These are phyloP conservation scores for Eutolmus rufibarbis DNA, from an alignment of 2,888 invertebrate species.

Conservation along the genomic window DNA sequence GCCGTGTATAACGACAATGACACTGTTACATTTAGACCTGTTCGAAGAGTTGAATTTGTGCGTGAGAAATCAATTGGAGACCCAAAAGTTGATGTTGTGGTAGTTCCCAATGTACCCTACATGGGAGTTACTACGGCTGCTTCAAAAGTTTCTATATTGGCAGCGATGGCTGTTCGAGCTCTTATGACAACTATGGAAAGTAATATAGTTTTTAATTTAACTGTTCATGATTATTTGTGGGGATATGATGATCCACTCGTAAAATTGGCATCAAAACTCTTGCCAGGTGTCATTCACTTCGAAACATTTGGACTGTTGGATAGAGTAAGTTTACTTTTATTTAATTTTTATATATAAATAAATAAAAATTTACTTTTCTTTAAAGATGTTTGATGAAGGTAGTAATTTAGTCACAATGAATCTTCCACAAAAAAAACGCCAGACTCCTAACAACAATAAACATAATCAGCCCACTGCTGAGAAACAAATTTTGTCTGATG, in stretches of 20 bases:
- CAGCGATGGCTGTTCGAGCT: conserved; percentile 69
- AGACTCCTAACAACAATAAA: neutral
- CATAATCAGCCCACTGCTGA: conserved; percentile 52
- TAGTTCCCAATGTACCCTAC: conserved; percentile 77
- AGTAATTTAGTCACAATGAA: conserved; percentile 68
- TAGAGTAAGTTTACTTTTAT: conserved; percentile 68
- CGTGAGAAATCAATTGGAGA: conserved; percentile 72
- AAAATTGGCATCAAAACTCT: conserved; percentile 70
- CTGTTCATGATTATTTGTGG: conserved; percentile 78
- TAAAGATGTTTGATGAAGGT: conserved; percentile 71
- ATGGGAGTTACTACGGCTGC: conserved; percentile 62
- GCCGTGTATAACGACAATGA: conserved; percentile 71
- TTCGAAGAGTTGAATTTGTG: conserved; percentile 67
- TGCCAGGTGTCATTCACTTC: conserved; percentile 84
- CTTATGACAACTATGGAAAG: conserved; percentile 67
- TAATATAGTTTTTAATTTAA: conserved; percentile 70
- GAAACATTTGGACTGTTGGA: conserved; percentile 82
- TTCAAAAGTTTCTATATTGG: conserved; percentile 56
- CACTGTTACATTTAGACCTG: conserved; percentile 72
- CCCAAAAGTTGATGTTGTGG: conserved; percentile 68
- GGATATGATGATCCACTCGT: conserved; percentile 82
- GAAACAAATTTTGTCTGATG: neutral
- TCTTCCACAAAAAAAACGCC: conserved; percentile 57
- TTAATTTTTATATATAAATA: conserved; percentile 15
- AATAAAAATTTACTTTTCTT: conserved; percentile 47